These are phyloP conservation scores for Drosophila setifemur DNA, from an alignment of 1,140 invertebrate genomes.

Conservation along the genomic window DNA sequence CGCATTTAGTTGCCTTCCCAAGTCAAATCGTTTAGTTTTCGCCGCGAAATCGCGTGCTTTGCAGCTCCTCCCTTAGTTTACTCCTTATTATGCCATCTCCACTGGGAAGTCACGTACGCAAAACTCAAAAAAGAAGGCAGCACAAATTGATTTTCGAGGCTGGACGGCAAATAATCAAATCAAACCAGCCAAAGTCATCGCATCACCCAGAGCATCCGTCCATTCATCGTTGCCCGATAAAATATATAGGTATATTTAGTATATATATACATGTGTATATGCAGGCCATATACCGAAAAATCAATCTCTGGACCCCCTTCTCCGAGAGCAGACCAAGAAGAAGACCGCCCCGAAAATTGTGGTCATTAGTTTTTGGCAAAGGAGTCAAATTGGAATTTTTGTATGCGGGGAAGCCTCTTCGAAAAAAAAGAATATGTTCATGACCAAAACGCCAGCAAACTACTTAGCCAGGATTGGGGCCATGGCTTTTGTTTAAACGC, in stretches of 20 bases:
- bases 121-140: slow-evolving; percentile 49
- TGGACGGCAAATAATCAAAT: slow-evolving; percentile 71
- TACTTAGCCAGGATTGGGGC: slow-evolving; percentile 52
- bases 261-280: background rate
- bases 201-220: slow-evolving; percentile 6
- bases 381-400: slow-evolving; percentile 46
- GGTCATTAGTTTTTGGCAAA: slow-evolving; percentile 72
- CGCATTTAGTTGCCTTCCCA: background rate
- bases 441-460: slow-evolving; percentile 53
- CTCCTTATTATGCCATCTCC: slow-evolving; percentile 24
- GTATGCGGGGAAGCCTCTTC: slow-evolving; percentile 3
- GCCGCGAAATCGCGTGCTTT: background rate
- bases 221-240: slow-evolving; percentile 19
- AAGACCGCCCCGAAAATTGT: slow-evolving; percentile 69
- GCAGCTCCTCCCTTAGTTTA: slow-evolving; percentile 3
- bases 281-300: slow-evolving; percentile 39
- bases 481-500: slow-evolving; percentile 57
- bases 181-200: slow-evolving; percentile 29
- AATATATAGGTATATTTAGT: background rate
- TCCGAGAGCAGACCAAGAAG: slow-evolving; percentile 21
- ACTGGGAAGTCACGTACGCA: slow-evolving; percentile 56
- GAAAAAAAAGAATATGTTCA: slow-evolving; percentile 53
- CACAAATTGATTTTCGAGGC: slow-evolving; percentile 71
- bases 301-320: slow-evolving; percentile 46
- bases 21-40: background rate